These are phyloP conservation scores for Hirundo rustica DNA, from an alignment of 2,797 vertebrate genomes.

Conservation along the genomic window DNA sequence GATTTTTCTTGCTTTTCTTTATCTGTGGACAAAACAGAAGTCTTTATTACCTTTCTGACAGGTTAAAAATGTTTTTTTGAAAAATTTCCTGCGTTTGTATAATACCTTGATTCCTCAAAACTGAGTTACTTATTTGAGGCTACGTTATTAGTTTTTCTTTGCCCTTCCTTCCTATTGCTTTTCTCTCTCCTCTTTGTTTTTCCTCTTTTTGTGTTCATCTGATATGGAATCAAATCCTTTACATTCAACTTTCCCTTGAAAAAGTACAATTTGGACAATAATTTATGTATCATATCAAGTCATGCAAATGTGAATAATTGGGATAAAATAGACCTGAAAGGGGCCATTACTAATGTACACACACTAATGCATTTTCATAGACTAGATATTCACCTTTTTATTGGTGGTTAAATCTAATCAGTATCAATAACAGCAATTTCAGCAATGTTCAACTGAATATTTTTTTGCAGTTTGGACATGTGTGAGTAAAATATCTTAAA, in stretches of 20 bases:
- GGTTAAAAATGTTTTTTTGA: neutral
- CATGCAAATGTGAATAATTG: neutral
- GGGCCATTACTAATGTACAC: fast-evolving
- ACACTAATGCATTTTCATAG: neutral
- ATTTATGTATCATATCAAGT: neutral
- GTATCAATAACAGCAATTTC: neutral
- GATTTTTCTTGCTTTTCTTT: neutral
- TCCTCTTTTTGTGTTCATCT: neutral
- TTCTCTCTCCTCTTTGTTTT: neutral
- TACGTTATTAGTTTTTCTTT: neutral
- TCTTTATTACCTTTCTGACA: neutral
- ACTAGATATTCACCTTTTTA: neutral
- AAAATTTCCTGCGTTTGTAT: neutral
- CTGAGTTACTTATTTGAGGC: neutral
- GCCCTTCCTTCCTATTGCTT: no score
- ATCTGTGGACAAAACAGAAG: neutral
- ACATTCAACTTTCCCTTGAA: neutral
- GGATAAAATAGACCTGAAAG: neutral
- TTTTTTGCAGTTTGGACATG: neutral
- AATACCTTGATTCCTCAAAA: neutral
- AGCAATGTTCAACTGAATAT: neutral
- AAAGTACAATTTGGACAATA: neutral
- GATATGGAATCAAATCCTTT: neutral
- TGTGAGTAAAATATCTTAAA: neutral
- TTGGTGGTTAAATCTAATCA: neutral